Percentiles rank a stretch among this genome's conserved stretches.
phyloP scores from a whole-genome alignment of 2,888 invertebrate genomes.

The Dynastes grantii region DNA sequence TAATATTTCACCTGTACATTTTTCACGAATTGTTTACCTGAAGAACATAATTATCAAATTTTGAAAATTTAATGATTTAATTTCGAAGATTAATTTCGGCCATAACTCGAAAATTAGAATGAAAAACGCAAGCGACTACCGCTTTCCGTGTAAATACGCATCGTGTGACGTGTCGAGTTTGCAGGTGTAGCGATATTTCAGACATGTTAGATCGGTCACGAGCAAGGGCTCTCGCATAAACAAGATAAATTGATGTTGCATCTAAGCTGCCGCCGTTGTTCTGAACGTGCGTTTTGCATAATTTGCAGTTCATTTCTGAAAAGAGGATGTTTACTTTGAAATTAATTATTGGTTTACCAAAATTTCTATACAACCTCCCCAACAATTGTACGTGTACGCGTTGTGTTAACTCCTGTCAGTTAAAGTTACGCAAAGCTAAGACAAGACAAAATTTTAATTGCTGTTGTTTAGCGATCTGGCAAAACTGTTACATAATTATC shows the following conservation, averaged over 20 bases:
- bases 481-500: too few relatives aligned
- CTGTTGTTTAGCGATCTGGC: too few relatives aligned
- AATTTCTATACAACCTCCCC: not conserved
- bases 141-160: constrained; percentile 50
- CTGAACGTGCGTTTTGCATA: constrained; percentile 13
- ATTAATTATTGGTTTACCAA: not conserved
- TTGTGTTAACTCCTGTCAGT: too few relatives aligned
- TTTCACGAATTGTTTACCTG: constrained; percentile 38
- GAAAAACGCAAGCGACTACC: constrained; percentile 48
- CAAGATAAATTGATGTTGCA: constrained; percentile 39
- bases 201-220: constrained; percentile 27
- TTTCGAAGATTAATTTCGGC: constrained; percentile 51
- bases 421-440: too few relatives aligned
- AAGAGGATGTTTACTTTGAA: not conserved
- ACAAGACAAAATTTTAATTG: too few relatives aligned
- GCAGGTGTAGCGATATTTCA: constrained; percentile 53
- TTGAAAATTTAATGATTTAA: constrained; percentile 52
- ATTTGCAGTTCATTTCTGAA: constrained; percentile 22
- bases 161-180: constrained; percentile 42
- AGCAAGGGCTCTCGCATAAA: constrained; percentile 21
- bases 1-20: constrained; percentile 42
- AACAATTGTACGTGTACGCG: not conserved
- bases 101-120: constrained; percentile 41
- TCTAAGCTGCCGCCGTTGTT: constrained; percentile 19
- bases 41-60: constrained; percentile 46